Base-by-base conservation (phyloP, 2,113 vertebrate genomes). In the Salvelinus sp. region DNA sequence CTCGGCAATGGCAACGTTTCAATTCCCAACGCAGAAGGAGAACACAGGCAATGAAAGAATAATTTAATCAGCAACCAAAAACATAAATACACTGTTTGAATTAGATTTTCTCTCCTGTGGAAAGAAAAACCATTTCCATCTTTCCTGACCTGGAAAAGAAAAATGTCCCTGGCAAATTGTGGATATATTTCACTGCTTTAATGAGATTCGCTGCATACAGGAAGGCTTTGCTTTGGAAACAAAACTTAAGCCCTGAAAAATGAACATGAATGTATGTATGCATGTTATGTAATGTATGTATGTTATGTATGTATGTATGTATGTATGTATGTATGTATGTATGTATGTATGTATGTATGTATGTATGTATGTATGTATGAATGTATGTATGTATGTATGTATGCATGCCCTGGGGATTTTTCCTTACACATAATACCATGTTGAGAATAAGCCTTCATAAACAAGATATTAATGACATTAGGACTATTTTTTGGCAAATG, bases 51-150 rank as follows among this genome's bases (percentile, higher is more conserved):
- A 86, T 82, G 87, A 81, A 89, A 44, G 90, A 92, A 93, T 90
- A 89, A 92, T 91, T 92, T 81, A 77, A 90, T 92, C 87, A 87
- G 88, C 83, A 77, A 69, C 81, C 84, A 88, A 88, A 89, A 85
- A 58, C 83, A 85, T 83, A 88, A 89, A 90, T 88, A 86, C 76
- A 79, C 78, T 79, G 73, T 88, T 91, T 90, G 84, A 86, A 80
- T 87, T 81, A 84, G 80, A 87, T 81, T 79, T 81, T 85, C 76
- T 82, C 72, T 81, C 63, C 76, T 10, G 69, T 81, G 81, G 77
- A 88, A 85, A 77, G 79, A 85, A 90, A 87, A 74, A 60, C 69
- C 69, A 87, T 89, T 86, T 90, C 76, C 80, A 79, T 85, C 81
- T 81, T 81, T 80, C 76, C 73, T 90, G 88, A 88, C 85, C 84